These are phyloP conservation scores for Trachelipus rathkii DNA, from an alignment of 1,140 invertebrate species.

Conservation along the genomic window DNA sequence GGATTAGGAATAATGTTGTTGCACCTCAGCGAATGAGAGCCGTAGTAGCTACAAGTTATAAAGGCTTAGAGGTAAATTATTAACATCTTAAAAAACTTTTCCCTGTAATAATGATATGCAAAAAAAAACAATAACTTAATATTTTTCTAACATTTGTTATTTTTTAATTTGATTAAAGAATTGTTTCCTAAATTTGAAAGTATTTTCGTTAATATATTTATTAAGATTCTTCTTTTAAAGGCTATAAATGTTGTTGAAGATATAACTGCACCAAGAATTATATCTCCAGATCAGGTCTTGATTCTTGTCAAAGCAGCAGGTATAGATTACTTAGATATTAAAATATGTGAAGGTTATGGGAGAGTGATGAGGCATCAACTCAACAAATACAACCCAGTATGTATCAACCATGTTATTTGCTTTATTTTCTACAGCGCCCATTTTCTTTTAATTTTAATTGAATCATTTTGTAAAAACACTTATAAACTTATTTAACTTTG, in stretches of 20 bases:
- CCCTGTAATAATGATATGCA: no score
- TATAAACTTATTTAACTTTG: no score
- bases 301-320: slow-evolving; percentile 64
- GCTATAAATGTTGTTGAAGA: slow-evolving; percentile 55
- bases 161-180: not conserved
- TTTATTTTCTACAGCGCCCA: no score
- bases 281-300: slow-evolving; percentile 59
- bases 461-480: no score
- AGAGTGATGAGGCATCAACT: slow-evolving; percentile 56
- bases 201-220: no score
- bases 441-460: no score
- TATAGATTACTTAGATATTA: slow-evolving; percentile 61
- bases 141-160: not conserved
- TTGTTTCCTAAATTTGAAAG: not conserved
- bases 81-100: no score
- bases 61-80: slow-evolving; percentile 34
- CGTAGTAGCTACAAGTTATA: slow-evolving; percentile 40
- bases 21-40: slow-evolving; percentile 44
- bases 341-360: slow-evolving; percentile 62
- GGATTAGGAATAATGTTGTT: slow-evolving; percentile 34
- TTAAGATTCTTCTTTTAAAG: not conserved
- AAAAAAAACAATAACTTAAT: not conserved
- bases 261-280: slow-evolving; percentile 56
- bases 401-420: slow-evolving; percentile 16
- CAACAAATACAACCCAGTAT: slow-evolving; percentile 56